Evolutionary conservation across 2,797 vertebrate species (phyloP).

Genomic region (Pseudomugil tenellus): DNA sequence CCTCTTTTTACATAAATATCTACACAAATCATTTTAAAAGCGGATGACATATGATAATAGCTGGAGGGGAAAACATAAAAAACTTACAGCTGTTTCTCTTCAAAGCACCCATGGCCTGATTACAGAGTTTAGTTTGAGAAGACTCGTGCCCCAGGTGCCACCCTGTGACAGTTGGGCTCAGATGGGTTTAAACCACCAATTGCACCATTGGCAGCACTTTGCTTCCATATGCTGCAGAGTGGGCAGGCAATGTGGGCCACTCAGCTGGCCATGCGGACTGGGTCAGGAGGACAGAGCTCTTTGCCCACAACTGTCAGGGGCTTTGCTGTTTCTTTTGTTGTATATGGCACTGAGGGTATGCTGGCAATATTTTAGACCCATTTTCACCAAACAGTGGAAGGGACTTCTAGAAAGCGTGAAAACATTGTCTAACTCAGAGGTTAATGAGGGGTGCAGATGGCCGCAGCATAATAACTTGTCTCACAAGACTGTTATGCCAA

Average conservation of each 20-base stretch:
- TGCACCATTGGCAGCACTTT: slow-evolving; percentile 73
- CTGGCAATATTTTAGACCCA: slow-evolving; percentile 21
- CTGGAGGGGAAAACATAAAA: slow-evolving; percentile 52
- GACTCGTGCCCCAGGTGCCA: slow-evolving; percentile 63
- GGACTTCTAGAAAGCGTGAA: neutral
- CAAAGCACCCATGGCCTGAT: slow-evolving; percentile 56
- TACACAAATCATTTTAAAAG: slow-evolving; percentile 56
- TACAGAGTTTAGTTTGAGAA: slow-evolving; percentile 57
- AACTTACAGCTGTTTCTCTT: slow-evolving; percentile 67
- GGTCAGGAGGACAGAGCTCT: slow-evolving; percentile 51
- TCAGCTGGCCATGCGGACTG: slow-evolving; percentile 64
- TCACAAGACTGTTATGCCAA: slow-evolving; percentile 8
- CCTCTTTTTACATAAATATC: slow-evolving; percentile 50
- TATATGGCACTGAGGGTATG: slow-evolving; percentile 21
- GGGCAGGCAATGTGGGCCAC: slow-evolving; percentile 59
- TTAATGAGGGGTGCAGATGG: slow-evolving; percentile 18
- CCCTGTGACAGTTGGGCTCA: slow-evolving; percentile 67
- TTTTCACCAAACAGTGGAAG: slow-evolving; percentile 18
- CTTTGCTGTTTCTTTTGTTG: slow-evolving; percentile 55
- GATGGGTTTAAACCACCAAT: slow-evolving; percentile 72
- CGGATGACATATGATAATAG: slow-evolving; percentile 55
- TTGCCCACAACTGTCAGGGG: slow-evolving; percentile 52
- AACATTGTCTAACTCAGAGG: slow-evolving; percentile 8
- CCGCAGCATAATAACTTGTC: neutral
- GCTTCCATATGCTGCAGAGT: slow-evolving; percentile 76